phyloP scores from a whole-genome alignment of 2,797 vertebrate genomes.

The Siniperca scherzeri region DNA sequence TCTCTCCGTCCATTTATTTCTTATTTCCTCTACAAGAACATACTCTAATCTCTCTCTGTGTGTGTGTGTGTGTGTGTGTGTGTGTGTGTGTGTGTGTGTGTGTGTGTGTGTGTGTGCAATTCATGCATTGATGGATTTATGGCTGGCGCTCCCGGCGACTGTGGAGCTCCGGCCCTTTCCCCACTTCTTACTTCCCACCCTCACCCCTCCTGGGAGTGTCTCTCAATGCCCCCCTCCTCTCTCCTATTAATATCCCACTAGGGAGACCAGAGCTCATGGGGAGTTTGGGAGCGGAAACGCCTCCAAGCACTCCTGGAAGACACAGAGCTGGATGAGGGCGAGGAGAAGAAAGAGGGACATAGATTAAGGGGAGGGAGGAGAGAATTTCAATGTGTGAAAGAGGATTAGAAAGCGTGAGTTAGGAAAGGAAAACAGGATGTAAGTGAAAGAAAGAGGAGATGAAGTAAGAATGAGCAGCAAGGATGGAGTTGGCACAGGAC shows the following conservation, averaged over 20 bases:
- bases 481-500: constrained; percentile 2
- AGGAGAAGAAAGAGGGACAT: constrained; percentile 34
- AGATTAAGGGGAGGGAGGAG: constrained; percentile 30
- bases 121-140: constrained; percentile 63
- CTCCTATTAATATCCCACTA: constrained; percentile 79
- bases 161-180: constrained; percentile 62
- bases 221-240: constrained; percentile 69
- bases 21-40: constrained; percentile 23
- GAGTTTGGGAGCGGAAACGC: constrained; percentile 83
- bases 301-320: constrained; percentile 66
- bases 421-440: constrained; percentile 24
- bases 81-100: constrained; percentile 1
- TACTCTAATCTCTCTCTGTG: neutral
- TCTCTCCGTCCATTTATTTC: constrained; percentile 16
- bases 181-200: constrained; percentile 77
- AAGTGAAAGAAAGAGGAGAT: constrained; percentile 32
- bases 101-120: constrained; percentile 3
- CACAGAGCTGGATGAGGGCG: constrained; percentile 36
- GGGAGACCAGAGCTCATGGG: constrained; percentile 74
- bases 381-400: constrained; percentile 57
- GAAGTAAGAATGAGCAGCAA: constrained; percentile 4
- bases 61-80: neutral
- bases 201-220: constrained; percentile 59
- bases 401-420: constrained; percentile 45
- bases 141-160: constrained; percentile 41